Evolutionary conservation across 2,113 vertebrate species (phyloP).

Genomic region (Spizaetus ornatus): DNA sequence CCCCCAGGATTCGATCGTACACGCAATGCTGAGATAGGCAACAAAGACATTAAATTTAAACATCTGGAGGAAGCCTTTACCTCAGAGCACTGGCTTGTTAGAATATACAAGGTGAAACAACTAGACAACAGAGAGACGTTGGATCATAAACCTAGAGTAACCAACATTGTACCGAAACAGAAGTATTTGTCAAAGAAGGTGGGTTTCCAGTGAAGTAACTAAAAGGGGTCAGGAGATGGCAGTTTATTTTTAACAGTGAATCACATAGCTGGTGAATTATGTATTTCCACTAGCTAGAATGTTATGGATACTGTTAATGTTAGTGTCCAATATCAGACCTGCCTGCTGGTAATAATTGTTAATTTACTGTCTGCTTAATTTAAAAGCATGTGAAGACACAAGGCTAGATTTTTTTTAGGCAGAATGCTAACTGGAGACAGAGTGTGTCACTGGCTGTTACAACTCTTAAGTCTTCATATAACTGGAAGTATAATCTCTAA

Average conservation of each 20-base stretch:
- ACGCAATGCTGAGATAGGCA: slow-evolving; percentile 95
- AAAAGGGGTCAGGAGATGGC: neutral
- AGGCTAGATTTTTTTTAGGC: slow-evolving; percentile 54
- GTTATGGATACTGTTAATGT: slow-evolving; percentile 27
- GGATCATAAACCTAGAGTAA: slow-evolving; percentile 88
- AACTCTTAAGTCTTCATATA: slow-evolving; percentile 57
- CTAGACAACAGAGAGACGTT: slow-evolving; percentile 90
- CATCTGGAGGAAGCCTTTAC: slow-evolving; percentile 98
- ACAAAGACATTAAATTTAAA: slow-evolving; percentile 96
- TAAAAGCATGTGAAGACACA: slow-evolving; percentile 66
- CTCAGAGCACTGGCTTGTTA: slow-evolving; percentile 97
- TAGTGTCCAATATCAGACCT: slow-evolving; percentile 39
- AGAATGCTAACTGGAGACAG: slow-evolving; percentile 53
- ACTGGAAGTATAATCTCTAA: slow-evolving; percentile 59
- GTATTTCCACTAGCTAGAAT: slow-evolving; percentile 45
- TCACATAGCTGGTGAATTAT: slow-evolving; percentile 32
- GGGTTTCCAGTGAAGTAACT: slow-evolving; percentile 44
- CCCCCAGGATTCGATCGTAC: slow-evolving; percentile 97
- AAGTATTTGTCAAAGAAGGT: slow-evolving; percentile 99
- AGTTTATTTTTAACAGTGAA: slow-evolving; percentile 34
- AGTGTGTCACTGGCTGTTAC: slow-evolving; percentile 51
- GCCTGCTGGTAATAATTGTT: slow-evolving; percentile 39
- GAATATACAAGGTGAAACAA: slow-evolving; percentile 97
- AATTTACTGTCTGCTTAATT: slow-evolving; percentile 37
- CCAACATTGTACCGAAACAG: slow-evolving; percentile 88